phyloP scores from a whole-genome alignment of 1,140 invertebrate species.

The Zaprionus vittiger region DNA sequence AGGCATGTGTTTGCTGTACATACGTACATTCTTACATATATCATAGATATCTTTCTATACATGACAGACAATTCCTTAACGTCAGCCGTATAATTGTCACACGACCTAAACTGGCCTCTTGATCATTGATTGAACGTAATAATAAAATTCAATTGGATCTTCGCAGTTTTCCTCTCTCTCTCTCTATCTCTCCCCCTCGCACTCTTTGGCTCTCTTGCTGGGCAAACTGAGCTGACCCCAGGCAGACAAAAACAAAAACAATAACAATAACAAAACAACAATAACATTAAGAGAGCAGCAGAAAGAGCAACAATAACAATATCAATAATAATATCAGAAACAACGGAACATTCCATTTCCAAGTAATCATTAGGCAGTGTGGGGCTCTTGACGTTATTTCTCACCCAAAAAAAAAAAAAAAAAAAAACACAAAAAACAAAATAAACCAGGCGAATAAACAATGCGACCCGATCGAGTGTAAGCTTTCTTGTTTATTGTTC shows the following conservation, averaged over 20 bases:
- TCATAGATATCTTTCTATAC: constrained; percentile 12
- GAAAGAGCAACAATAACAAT: constrained; percentile 33
- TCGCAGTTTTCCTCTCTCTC: constrained; percentile 11
- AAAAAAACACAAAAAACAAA: constrained; percentile 37
- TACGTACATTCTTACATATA: neutral
- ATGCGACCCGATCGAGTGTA: constrained; percentile 10
- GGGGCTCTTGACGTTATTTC: constrained; percentile 18
- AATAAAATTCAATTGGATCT: constrained; percentile 82
- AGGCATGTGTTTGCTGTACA: neutral
- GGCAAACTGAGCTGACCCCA: constrained; percentile 62
- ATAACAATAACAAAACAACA: constrained; percentile 42
- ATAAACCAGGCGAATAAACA: constrained; percentile 24
- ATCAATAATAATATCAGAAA: constrained; percentile 58
- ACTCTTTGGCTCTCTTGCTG: constrained; percentile 13
- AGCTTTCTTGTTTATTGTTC: constrained; percentile 54
- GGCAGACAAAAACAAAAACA: constrained; percentile 48
- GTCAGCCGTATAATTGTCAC: constrained; percentile 82
- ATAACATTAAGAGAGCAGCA: constrained; percentile 41
- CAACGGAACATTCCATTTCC: constrained; percentile 68
- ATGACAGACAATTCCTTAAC: constrained; percentile 72
- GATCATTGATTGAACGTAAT: constrained; percentile 84
- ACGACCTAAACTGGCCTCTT: constrained; percentile 80
- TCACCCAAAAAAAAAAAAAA: constrained; percentile 17
- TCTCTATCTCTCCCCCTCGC: constrained; percentile 11
- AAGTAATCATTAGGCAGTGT: constrained; percentile 57